Conservation (phyloP, 64 coral and sea anemone species). For the Acropora tenuis region DNA sequence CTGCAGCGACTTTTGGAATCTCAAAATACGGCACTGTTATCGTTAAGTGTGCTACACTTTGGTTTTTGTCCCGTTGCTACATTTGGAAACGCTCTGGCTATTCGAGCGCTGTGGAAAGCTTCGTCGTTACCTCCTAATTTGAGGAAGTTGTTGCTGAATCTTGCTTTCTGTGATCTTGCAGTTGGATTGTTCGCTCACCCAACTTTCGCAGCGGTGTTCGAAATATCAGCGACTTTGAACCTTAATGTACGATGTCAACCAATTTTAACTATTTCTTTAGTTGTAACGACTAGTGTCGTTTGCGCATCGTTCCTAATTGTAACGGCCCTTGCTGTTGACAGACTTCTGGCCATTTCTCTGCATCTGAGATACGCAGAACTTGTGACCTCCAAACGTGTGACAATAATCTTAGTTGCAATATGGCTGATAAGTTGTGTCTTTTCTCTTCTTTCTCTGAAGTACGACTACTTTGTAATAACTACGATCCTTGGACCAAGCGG, state of each 20-base stretch:
- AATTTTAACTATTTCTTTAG: not conserved
- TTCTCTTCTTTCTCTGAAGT: too few species aligned
- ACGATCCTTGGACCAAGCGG: too few species aligned
- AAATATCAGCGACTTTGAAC: not conserved
- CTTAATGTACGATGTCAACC: not conserved
- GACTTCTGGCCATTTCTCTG: constrained; percentile 45
- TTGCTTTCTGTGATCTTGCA: too few species aligned
- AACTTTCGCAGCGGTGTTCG: not conserved
- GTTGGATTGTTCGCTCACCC: constrained; percentile 29
- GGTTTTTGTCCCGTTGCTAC: not conserved
- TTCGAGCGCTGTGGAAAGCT: not conserved
- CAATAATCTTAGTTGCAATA: too few species aligned
- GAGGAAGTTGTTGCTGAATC: too few species aligned
- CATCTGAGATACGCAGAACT: too few species aligned
- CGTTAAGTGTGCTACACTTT: too few species aligned
- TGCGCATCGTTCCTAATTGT: constrained; percentile 2
- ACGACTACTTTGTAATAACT: too few species aligned
- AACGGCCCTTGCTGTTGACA: constrained; percentile 19
- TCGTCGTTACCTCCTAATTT: not conserved
- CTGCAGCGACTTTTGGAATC: too few species aligned
- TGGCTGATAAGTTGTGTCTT: too few species aligned
- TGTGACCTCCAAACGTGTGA: too few species aligned
- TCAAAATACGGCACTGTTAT: too few species aligned
- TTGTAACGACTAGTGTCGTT: not conserved
- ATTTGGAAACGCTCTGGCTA: not conserved